Conservation (phyloP, 53 echinoderm and acorn worm genomes). For the Patiria pectinifera region DNA sequence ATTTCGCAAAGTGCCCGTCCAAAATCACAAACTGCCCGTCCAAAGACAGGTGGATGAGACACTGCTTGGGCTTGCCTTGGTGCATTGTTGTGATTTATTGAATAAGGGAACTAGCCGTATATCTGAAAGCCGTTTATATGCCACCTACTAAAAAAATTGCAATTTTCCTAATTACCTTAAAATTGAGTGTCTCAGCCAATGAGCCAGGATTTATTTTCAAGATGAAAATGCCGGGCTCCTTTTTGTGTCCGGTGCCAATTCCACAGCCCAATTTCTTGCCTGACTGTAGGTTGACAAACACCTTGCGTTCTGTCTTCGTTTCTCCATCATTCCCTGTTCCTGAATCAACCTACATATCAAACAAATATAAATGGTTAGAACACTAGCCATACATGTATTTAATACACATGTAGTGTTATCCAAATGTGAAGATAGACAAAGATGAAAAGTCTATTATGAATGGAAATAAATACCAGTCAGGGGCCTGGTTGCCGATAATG, state of each 20-base stretch:
- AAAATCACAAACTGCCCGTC: too few relatives aligned
- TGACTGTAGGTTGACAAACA: slow-evolving; percentile 80
- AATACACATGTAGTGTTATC: too few relatives aligned
- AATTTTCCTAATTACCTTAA: slow-evolving; percentile 68
- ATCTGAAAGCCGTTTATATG: background rate
- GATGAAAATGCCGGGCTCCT: slow-evolving; percentile 83
- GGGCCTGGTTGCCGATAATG: too few relatives aligned
- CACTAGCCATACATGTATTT: too few relatives aligned
- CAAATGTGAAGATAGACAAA: too few relatives aligned
- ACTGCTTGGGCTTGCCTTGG: too few relatives aligned
- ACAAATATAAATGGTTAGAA: background rate
- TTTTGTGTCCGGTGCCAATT: slow-evolving; percentile 76
- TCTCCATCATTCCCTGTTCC: background rate
- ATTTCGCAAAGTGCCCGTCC: too few relatives aligned
- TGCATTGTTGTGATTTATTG: too few relatives aligned
- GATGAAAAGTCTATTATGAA: too few relatives aligned
- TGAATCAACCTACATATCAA: slow-evolving; percentile 21
- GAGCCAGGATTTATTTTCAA: slow-evolving; percentile 73
- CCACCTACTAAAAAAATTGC: background rate
- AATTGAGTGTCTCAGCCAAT: slow-evolving; percentile 82
- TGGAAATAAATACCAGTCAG: too few relatives aligned
- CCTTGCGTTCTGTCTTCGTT: slow-evolving; percentile 68
- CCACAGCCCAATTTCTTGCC: slow-evolving; percentile 93
- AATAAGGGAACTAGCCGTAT: too few relatives aligned
- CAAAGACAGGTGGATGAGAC: too few relatives aligned